Base-by-base conservation (phyloP, 2,888 invertebrate species). In the Conistra vaccinii region DNA sequence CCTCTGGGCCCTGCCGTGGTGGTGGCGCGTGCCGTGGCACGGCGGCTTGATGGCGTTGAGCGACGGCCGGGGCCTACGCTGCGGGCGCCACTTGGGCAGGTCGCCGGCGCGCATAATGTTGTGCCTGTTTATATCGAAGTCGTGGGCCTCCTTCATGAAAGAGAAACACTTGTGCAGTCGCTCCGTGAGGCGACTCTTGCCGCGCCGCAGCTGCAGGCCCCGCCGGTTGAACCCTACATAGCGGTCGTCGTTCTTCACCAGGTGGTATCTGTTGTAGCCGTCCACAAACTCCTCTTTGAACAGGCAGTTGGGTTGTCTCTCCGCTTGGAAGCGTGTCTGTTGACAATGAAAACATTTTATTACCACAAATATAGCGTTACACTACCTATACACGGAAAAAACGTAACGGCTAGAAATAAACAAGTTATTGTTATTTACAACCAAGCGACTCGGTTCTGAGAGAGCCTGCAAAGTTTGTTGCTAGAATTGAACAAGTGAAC, bases 261-360 rank as follows among this genome's bases (percentile, higher is more conserved):
- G 97, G 88, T 96, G 96, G 95, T 97, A 97, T 93, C 97, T 96
- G 94, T 97, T 97, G 96, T 97, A 97, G 90, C 97, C 97, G 90
- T 97, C 97, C 90, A 97, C 95, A 95, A 97, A 97, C 89, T 96
- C 97, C 94, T 97, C 97, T 94, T 97, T 97, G 96, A 97, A 97
- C 88, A 97, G 96, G 93, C 97, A 97, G 93, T 95, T 97, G 88
- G 96, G 94, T 90, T 97, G 96, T 91, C 95, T 96, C 93, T 96
- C 96, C 90, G 97, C 97, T 94, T 97, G 97, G 90, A 95, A 95
- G 91, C 97, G 95, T 62, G 96, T 95, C 95, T 96, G 94, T 92
- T 83, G 88, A 91, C 87, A 92, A 91, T 39, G 23, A 81, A 77
- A 80, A 39, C 35, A 39, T 53, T n/a, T 51, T 48, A 39, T 80